Evolutionary conservation across 1,140 invertebrate genomes (phyloP).

Genomic region (Danaus melanippus): DNA sequence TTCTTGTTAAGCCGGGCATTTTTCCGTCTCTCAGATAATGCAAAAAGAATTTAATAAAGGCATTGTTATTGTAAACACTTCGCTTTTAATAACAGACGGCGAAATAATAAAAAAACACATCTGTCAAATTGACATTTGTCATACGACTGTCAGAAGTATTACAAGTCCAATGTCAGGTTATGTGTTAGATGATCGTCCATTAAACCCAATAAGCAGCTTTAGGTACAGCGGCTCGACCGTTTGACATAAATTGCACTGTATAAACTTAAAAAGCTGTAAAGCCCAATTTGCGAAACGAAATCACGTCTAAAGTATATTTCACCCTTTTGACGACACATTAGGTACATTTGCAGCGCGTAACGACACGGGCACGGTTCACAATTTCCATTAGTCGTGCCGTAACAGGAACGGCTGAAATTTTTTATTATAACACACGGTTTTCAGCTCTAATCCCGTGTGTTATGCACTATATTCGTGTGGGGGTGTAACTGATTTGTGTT

Average conservation of each 20-base stretch:
- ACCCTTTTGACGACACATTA: conserved; percentile 70
- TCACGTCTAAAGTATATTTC: conserved; percentile 67
- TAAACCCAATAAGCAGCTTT: no score
- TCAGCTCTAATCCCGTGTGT: not conserved
- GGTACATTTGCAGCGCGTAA: conserved; percentile 68
- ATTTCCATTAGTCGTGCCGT: conserved; percentile 55
- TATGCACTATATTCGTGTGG: conserved; percentile 23
- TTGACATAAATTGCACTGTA: conserved; percentile 24
- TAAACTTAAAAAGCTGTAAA: conserved; percentile 56
- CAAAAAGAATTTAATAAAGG: conserved; percentile 66
- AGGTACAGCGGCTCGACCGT: conserved; percentile 15
- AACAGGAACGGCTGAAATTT: conserved; percentile 43
- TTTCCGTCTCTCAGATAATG: conserved; percentile 43
- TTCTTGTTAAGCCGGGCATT: conserved; percentile 38
- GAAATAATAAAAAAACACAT: conserved; percentile 20
- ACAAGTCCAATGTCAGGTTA: no score
- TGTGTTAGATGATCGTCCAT: no score
- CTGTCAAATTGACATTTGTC: not conserved
- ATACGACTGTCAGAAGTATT: no score
- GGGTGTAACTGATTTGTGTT: conserved; percentile 28
- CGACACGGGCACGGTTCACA: conserved; percentile 65
- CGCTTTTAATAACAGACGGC: conserved; percentile 26
- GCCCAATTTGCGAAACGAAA: conserved; percentile 49
- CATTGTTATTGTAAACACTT: conserved; percentile 38
- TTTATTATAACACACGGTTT: not conserved